phyloP scores from a whole-genome alignment of 2,888 invertebrate genomes.

The Drosophila percnosoma region DNA sequence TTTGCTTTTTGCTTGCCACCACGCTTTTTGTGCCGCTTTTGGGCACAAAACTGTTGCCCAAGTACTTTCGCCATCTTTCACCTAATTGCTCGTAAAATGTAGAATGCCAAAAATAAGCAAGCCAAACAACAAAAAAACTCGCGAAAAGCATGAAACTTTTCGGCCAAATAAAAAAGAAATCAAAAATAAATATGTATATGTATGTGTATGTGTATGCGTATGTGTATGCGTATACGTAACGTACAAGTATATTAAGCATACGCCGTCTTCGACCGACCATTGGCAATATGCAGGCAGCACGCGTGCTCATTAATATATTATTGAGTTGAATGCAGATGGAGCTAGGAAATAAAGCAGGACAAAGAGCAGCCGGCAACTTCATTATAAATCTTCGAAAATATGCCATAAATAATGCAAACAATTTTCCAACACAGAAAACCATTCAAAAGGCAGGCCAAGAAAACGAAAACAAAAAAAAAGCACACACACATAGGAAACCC shows the following conservation, averaged over 20 bases:
- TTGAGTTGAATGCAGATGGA: slow-evolving; percentile 64
- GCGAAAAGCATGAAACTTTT: slow-evolving; percentile 42
- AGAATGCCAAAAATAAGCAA: slow-evolving; percentile 34
- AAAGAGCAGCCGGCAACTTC: slow-evolving; percentile 63
- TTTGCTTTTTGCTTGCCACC: slow-evolving; percentile 25
- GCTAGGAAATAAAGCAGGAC: slow-evolving; percentile 47
- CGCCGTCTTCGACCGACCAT: slow-evolving; percentile 36
- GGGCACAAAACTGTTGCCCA: slow-evolving; percentile 56
- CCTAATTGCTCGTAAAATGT: slow-evolving; percentile 77
- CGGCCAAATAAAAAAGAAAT: slow-evolving; percentile 7
- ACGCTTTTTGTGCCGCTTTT: slow-evolving; percentile 30
- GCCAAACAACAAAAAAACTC: slow-evolving; percentile 16
- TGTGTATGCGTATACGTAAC: slow-evolving; percentile 10
- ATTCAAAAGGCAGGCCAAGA: slow-evolving; percentile 51
- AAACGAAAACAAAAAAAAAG: slow-evolving; percentile 11
- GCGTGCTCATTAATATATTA: slow-evolving; percentile 75
- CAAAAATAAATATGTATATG: not conserved
- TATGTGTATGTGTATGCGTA: slow-evolving; percentile 3
- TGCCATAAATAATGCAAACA: slow-evolving; percentile 78
- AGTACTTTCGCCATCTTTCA: slow-evolving; percentile 71
- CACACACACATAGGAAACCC: slow-evolving; percentile 4
- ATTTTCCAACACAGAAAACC: slow-evolving; percentile 64
- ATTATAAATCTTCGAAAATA: slow-evolving; percentile 80
- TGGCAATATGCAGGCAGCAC: slow-evolving; percentile 28
- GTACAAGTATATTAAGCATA: slow-evolving; percentile 41